A percentile compares a stretch with the other conserved stretches of the same genome.
These are phyloP conservation scores for Tanypteryx hageni DNA, from an alignment of 2,888 invertebrate genomes.

Conservation along the genomic window DNA sequence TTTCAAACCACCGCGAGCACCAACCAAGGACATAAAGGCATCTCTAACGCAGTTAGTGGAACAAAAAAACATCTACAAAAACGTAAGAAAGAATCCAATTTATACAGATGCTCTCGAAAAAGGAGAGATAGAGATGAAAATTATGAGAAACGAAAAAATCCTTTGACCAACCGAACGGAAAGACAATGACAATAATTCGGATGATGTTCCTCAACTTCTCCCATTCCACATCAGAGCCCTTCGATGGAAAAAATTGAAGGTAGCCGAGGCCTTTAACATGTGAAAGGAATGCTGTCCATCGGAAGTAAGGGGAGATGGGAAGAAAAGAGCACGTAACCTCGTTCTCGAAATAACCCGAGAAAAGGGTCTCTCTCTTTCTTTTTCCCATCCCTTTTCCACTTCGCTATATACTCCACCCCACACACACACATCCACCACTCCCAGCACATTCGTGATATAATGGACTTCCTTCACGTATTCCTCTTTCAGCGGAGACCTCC, in stretches of 20 bases:
- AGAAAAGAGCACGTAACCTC: conserved; percentile 22
- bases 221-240: too few relatives aligned
- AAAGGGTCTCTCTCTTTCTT: neutral
- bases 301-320: conserved; percentile 7
- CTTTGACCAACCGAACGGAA: neutral
- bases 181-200: conserved; percentile 24
- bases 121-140: too few relatives aligned
- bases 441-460: conserved; percentile 1
- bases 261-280: conserved; percentile 6
- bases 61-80: too few relatives aligned
- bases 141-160: conserved; percentile 4
- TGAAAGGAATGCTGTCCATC: conserved; percentile 18
- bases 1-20: too few relatives aligned
- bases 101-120: too few relatives aligned
- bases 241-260: neutral
- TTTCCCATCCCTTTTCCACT: too few relatives aligned
- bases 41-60: too few relatives aligned
- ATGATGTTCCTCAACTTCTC: neutral
- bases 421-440: neutral
- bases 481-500: neutral
- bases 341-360: conserved; percentile 15
- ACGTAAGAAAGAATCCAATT: too few relatives aligned
- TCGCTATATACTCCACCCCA: neutral
- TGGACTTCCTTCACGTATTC: conserved; percentile 20
- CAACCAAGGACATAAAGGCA: too few relatives aligned